Percentiles rank a stretch among this genome's conserved stretches.
phyloP scores from a whole-genome alignment of 1,140 invertebrate species.

The Arion vulgaris region DNA sequence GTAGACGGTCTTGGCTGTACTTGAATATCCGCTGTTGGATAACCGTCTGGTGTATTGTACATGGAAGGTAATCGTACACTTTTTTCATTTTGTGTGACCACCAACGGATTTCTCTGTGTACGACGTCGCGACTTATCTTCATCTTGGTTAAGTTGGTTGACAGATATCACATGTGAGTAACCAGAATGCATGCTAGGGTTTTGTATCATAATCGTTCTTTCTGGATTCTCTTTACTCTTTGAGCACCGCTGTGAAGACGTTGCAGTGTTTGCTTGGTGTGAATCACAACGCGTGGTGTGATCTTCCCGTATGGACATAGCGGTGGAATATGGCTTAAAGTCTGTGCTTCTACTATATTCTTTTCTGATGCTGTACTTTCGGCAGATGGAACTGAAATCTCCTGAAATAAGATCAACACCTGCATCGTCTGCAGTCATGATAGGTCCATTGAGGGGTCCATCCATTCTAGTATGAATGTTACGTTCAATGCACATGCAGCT shows the following conservation, averaged over 20 bases:
- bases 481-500: neutral
- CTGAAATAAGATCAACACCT: neutral
- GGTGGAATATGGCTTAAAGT: neutral
- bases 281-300: no score
- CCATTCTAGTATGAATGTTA: neutral
- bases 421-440: neutral
- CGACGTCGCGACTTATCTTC: neutral
- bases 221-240: neutral
- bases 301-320: no score
- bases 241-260: neutral
- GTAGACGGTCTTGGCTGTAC: neutral
- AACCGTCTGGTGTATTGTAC: neutral
- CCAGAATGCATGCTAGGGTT: neutral
- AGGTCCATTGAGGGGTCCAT: neutral
- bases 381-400: neutral
- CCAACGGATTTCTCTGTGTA: neutral
- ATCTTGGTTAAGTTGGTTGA: neutral
- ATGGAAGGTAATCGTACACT: neutral
- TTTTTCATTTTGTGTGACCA: neutral
- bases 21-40: neutral
- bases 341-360: neutral
- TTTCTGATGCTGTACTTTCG: neutral
- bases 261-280: no score
- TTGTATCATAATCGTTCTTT: neutral
- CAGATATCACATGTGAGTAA: neutral